These are phyloP conservation scores for Biston betularia DNA, from an alignment of 2,888 invertebrate genomes.

Conservation along the genomic window DNA sequence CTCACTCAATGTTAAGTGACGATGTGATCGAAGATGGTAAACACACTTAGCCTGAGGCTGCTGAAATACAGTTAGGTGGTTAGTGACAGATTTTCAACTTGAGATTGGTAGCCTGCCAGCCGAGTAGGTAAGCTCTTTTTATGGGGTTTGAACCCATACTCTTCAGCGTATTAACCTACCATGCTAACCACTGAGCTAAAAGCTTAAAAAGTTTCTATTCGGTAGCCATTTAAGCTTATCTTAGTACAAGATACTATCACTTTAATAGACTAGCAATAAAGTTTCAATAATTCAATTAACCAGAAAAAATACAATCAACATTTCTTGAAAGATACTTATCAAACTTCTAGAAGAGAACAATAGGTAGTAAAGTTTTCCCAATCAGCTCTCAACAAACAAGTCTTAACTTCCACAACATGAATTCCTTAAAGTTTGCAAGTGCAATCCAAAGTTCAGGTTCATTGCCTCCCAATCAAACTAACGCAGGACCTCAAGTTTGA, in stretches of 20 bases:
- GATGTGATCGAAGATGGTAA: too few relatives aligned
- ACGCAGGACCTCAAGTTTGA: slow-evolving; percentile 25
- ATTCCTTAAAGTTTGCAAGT: slow-evolving; percentile 18
- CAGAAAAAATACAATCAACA: slow-evolving; percentile 7
- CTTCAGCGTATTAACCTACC: too few relatives aligned
- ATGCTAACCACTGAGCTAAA: too few relatives aligned
- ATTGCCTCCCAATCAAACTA: slow-evolving; percentile 25
- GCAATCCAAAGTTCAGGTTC: slow-evolving; percentile 27
- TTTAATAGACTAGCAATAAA: not conserved
- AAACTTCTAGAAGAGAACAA: slow-evolving; percentile 11
- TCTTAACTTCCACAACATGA: slow-evolving; percentile 17
- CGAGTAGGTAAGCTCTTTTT: too few relatives aligned
- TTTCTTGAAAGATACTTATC: not conserved
- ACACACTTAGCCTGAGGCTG: too few relatives aligned
- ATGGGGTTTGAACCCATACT: too few relatives aligned
- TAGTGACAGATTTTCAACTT: too few relatives aligned
- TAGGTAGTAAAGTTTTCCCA: slow-evolving; percentile 10
- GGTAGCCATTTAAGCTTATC: too few relatives aligned
- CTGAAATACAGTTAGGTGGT: too few relatives aligned
- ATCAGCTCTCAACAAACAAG: slow-evolving; percentile 14
- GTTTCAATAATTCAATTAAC: not conserved
- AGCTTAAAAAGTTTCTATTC: too few relatives aligned
- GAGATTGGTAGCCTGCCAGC: not conserved
- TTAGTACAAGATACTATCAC: too few relatives aligned
- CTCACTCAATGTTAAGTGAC: too few relatives aligned